phyloP scores from a whole-genome alignment of 2,113 vertebrate genomes.

The Oryzias melastigma region DNA sequence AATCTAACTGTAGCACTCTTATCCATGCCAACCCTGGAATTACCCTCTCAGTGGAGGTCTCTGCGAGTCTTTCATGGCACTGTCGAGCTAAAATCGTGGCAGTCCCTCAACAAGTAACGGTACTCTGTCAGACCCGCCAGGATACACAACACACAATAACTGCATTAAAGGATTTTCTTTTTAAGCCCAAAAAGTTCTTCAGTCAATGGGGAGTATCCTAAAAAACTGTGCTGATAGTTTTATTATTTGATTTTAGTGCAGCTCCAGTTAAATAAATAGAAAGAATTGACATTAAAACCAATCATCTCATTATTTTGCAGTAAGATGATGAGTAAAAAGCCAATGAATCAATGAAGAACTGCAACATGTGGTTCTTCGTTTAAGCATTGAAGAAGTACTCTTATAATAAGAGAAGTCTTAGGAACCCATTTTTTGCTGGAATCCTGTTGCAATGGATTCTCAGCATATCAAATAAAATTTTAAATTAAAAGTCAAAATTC shows the following conservation, averaged over 20 bases:
- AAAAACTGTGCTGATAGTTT: background rate
- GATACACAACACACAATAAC: constrained; percentile 22
- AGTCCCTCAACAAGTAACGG: constrained; percentile 14
- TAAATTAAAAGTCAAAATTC: constrained; percentile 39
- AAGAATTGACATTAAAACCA: no score
- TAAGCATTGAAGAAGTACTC: constrained; percentile 20
- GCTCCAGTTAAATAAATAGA: no score
- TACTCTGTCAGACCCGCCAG: constrained; percentile 32
- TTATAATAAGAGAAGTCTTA: constrained; percentile 24
- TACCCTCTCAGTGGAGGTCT: constrained; percentile 68
- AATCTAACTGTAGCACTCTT: constrained; percentile 58
- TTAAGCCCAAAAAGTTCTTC: no score
- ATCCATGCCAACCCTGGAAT: constrained; percentile 63
- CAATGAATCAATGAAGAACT: no score
- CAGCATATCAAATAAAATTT: constrained; percentile 2
- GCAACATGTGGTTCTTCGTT: no score
- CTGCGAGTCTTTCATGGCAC: constrained; percentile 38
- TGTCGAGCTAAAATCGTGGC: constrained; percentile 49
- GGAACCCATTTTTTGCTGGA: background rate
- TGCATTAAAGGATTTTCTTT: background rate
- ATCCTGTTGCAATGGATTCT: background rate
- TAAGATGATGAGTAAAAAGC: no score
- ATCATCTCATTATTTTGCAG: no score
- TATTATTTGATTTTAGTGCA: background rate
- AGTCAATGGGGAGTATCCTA: no score